A percentile compares a stretch with the other conserved stretches of the same genome.
Conservation (phyloP, 2,888 invertebrate genomes). For the Tachina lurida region DNA sequence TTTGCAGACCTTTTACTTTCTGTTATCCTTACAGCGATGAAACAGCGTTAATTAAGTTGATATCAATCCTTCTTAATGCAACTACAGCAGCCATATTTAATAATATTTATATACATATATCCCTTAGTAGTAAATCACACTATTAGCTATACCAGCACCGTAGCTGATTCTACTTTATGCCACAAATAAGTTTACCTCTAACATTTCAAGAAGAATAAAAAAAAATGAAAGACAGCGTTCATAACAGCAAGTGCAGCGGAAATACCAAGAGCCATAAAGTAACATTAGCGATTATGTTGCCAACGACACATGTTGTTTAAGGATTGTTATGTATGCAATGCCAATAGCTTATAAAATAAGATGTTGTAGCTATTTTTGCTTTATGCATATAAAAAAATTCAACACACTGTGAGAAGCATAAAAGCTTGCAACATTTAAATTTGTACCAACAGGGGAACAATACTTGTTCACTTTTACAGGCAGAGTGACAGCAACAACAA, state of each 20-base stretch:
- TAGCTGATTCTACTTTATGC: slow-evolving; percentile 14
- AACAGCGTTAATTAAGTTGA: too few species aligned
- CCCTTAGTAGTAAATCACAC: neutral
- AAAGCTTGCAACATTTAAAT: slow-evolving; percentile 9
- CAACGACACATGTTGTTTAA: slow-evolving; percentile 59
- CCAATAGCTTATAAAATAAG: slow-evolving; percentile 56
- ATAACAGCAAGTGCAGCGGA: neutral
- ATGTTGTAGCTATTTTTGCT: slow-evolving; percentile 30
- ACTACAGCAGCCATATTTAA: neutral
- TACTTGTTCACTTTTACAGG: neutral
- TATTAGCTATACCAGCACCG: slow-evolving; percentile 23
- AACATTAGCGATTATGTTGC: slow-evolving; percentile 57
- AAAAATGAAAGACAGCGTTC: neutral
- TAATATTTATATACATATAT: neutral
- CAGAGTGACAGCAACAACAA: neutral
- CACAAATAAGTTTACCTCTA: neutral
- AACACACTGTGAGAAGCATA: slow-evolving; percentile 1
- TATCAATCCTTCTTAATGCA: neutral
- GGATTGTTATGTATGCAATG: slow-evolving; percentile 63
- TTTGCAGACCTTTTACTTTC: too few species aligned
- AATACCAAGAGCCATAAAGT: slow-evolving; percentile 37
- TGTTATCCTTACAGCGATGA: too few species aligned
- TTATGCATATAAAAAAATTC: slow-evolving; percentile 12
- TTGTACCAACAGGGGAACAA: neutral
- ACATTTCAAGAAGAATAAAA: neutral